Percentiles rank a stretch among this genome's conserved stretches.
phyloP scores from a whole-genome alignment of 2,888 invertebrate genomes.

The Nephrotoma guestfalica region DNA sequence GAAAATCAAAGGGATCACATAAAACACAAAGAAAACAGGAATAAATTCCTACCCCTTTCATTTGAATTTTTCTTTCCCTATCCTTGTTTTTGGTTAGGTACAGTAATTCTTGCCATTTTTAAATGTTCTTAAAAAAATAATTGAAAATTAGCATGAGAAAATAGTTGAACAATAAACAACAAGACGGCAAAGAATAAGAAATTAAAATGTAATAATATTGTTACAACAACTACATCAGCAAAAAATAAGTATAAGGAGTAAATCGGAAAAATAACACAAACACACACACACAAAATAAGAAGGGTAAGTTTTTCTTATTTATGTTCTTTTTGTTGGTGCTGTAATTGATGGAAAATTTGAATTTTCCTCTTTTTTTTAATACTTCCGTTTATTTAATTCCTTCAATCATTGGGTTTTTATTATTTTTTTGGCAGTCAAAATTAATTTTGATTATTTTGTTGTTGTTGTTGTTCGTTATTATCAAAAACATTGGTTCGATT shows the following conservation, averaged over 20 bases:
- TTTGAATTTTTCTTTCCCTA: neutral
- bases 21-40: neutral
- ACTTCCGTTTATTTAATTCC: neutral
- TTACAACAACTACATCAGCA: neutral
- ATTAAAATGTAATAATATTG: neutral
- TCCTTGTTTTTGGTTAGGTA: neutral
- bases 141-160: neutral
- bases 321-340: slow-evolving; percentile 1
- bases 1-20: neutral
- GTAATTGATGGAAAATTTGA: neutral
- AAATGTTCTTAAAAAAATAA: neutral
- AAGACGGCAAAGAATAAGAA: neutral
- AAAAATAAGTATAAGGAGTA: neutral
- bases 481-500: neutral
- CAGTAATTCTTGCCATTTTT: neutral
- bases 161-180: neutral
- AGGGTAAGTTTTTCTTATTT: neutral
- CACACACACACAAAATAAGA: neutral
- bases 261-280: neutral
- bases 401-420: neutral
- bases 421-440: neutral
- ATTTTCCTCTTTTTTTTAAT: neutral
- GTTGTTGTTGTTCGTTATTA: neutral
- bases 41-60: neutral
- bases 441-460: neutral